Conservation (phyloP, 2,113 vertebrate species). For the Aptenodytes patagonicus region DNA sequence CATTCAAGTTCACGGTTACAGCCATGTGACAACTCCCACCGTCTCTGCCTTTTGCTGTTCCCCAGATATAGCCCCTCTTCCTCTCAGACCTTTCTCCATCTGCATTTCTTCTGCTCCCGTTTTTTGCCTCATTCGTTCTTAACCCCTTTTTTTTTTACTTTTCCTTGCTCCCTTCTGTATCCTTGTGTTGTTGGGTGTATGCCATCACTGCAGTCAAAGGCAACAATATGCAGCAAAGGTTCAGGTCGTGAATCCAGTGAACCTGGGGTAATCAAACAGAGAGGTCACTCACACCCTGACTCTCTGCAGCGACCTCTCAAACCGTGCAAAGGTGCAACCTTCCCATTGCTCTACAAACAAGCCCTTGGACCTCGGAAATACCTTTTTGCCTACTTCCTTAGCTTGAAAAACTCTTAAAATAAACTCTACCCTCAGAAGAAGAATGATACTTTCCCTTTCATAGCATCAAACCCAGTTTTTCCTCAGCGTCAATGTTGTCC, state of each 20-base stretch:
- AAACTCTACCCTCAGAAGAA: neutral
- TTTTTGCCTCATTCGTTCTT: neutral
- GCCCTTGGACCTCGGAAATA: neutral
- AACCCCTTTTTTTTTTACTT: accelerated
- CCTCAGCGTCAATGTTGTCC: neutral
- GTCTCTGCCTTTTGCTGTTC: neutral
- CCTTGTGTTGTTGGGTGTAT: accelerated
- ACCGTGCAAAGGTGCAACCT: neutral
- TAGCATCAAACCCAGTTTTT: neutral
- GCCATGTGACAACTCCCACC: neutral
- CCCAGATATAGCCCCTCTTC: neutral
- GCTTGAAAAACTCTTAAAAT: neutral
- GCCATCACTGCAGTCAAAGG: neutral
- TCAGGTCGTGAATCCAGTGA: neutral
- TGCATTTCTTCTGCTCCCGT: neutral
- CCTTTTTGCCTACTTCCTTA: neutral
- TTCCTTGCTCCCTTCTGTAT: neutral
- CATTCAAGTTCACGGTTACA: neutral
- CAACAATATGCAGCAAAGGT: neutral
- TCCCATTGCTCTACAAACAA: neutral
- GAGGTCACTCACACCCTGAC: neutral
- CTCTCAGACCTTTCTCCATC: neutral
- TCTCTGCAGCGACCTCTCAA: neutral
- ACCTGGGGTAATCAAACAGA: neutral
- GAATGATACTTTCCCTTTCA: neutral